Percentiles rank a stretch among this genome's conserved stretches.
Conservation (phyloP, 2,113 vertebrate species). For the Panurus biarmicus region DNA sequence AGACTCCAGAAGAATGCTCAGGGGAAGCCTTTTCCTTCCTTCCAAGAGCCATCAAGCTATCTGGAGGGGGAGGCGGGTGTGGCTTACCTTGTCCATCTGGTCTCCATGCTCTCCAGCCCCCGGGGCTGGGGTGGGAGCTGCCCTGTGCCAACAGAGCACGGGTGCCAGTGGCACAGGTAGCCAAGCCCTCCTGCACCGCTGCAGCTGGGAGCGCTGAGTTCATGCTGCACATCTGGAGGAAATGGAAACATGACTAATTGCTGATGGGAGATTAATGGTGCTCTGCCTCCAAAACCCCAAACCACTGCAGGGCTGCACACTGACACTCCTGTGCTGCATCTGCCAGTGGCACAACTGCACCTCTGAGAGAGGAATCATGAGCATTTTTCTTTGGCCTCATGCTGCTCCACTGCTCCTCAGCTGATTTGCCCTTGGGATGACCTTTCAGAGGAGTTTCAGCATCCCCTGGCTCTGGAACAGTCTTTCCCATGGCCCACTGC, state of each 20-base stretch:
- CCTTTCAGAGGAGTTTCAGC: neutral
- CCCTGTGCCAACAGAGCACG: accelerated
- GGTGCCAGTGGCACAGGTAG: neutral
- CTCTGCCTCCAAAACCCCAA: neutral
- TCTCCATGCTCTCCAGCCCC: accelerated
- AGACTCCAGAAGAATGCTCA: neutral
- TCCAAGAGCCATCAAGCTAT: neutral
- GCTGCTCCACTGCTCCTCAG: accelerated
- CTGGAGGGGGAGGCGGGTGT: accelerated
- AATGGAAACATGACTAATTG: neutral
- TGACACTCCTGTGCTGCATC: neutral
- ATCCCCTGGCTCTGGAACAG: neutral
- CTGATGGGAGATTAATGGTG: neutral
- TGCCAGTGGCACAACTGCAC: neutral
- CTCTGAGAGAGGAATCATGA: neutral
- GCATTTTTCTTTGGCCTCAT: neutral
- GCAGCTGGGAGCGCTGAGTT: accelerated
- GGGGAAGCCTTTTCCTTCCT: neutral
- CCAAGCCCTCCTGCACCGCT: neutral
- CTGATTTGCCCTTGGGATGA: neutral
- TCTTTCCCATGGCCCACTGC: accelerated
- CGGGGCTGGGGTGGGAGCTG: neutral
- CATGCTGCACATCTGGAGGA: neutral
- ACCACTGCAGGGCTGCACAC: neutral
- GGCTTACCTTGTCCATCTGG: neutral